Evolutionary conservation across 2,113 vertebrate species (phyloP).

Genomic region (Puntigrus tetrazona): DNA sequence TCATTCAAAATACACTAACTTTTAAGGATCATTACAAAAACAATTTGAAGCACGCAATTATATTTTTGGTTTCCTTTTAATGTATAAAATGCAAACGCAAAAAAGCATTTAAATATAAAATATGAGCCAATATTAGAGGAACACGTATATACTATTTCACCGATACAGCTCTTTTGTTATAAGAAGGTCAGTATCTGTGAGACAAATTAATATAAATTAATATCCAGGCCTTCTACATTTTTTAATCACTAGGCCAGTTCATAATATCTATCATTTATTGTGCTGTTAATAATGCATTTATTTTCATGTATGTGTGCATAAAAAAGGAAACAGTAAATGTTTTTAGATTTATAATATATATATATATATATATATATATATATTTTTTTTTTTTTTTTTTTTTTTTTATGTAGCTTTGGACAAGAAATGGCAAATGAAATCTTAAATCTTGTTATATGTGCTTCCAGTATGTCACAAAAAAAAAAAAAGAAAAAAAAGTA

Average conservation of each 20-base stretch:
- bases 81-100: background rate
- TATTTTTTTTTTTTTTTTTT: too few relatives aligned
- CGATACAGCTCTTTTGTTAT: background rate
- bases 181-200: background rate
- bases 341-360: background rate
- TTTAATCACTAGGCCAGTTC: background rate
- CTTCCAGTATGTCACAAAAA: background rate
- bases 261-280: background rate
- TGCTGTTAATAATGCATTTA: background rate
- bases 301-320: background rate
- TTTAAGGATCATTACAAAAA: background rate
- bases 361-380: too few relatives aligned
- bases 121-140: background rate
- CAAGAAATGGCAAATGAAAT: slow-evolving; percentile 5
- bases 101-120: background rate
- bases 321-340: background rate
- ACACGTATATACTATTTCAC: background rate
- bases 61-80: background rate
- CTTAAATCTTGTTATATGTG: background rate
- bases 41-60: background rate
- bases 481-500: background rate
- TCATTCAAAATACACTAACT: too few relatives aligned
- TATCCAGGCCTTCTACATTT: background rate
- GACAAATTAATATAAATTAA: background rate
- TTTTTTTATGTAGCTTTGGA: background rate